Evolutionary conservation across 2,888 invertebrate genomes (phyloP), one percentile per base, ranked within the genome.

Genomic region (Myopa testacea): DNA sequence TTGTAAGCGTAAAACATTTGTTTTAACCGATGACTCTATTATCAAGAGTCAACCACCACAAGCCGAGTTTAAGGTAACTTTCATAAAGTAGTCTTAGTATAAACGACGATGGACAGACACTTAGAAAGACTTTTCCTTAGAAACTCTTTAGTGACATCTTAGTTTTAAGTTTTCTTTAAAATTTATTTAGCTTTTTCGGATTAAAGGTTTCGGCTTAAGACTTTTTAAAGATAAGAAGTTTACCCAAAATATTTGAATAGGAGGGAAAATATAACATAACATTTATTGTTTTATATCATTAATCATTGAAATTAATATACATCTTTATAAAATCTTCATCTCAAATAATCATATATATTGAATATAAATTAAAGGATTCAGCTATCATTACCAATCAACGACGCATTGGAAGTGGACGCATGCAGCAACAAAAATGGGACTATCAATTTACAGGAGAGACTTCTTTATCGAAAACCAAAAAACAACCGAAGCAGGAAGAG

Each of bases 321-420:
- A 45, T 45, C 45, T 45, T 45, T 45, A 45, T 10, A 45, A 45
- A 6, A 45, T 6, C 45, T 45, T 26, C 26, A 26, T 26, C 26
- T 26, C 26, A 26, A 26, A 26, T 26, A 26, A 26, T 26, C 26
- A 26, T 26, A 1, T 26, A 1, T 70, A 70, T 26, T 55, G n/a
- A 50, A 50, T 65, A 37, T 19, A 7, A 65, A 52, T 75, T 16
- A 38, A 37, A 87, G 86, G 87, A 87, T 81, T 81, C 87, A 4
- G 84, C 86, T 6, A 84, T 86, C 71, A 86, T 87, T 70, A 80
- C 80, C 63, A 87, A 85, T 81, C 87, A 86, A 68, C 84, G 88
- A 50, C 88, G 88, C 10, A 88, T 88, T 70, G 88, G 88, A 8
- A 88, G 88, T 73, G 88, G 88, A 50, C 88, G 88, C n/a, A 78